phyloP scores from a whole-genome alignment of 2,113 vertebrate species.

The Phaethon lepturus region DNA sequence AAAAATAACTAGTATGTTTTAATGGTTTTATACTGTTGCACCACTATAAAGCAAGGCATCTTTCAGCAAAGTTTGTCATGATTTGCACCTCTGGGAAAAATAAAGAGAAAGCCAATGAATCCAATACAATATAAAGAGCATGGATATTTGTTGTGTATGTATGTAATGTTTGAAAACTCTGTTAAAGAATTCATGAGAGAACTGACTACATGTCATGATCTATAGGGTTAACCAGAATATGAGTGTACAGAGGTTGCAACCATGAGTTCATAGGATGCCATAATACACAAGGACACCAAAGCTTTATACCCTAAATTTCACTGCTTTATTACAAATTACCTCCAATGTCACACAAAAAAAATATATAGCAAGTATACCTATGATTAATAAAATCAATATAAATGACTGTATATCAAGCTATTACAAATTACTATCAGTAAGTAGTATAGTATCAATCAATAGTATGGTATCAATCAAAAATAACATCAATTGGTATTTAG shows the following conservation, averaged over 20 bases:
- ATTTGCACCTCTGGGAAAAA: background rate
- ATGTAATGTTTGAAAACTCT: background rate
- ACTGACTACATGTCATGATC: background rate
- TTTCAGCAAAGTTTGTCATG: background rate
- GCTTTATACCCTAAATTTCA: background rate
- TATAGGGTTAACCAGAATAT: background rate
- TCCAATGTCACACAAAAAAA: background rate
- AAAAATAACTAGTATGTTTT: background rate
- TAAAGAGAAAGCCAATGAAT: background rate
- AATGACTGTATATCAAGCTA: background rate
- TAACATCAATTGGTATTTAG: background rate
- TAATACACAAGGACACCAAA: background rate
- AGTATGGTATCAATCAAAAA: background rate
- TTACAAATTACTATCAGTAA: background rate
- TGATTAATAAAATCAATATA: background rate
- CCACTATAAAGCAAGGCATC: background rate
- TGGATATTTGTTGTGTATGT: background rate
- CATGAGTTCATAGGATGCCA: accelerated
- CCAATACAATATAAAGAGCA: background rate
- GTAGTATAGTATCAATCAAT: background rate
- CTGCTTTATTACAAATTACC: background rate
- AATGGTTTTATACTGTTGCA: background rate
- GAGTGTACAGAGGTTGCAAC: accelerated
- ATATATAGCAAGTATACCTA: background rate
- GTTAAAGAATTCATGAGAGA: background rate